Conservation (phyloP, 1,140 invertebrate genomes). For the Hyles euphorbiae region DNA sequence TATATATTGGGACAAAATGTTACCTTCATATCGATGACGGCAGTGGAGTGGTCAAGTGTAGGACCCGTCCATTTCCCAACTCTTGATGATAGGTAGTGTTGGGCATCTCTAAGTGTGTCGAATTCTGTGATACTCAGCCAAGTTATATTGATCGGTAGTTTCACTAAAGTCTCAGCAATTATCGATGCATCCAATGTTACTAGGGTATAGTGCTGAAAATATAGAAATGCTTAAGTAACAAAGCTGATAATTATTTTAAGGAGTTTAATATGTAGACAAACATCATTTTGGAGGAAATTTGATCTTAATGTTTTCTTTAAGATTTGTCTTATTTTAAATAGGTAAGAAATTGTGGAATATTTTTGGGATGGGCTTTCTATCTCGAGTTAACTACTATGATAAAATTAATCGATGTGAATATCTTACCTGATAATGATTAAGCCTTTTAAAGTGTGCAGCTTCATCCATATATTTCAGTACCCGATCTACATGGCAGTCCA, state of each 20-base stretch:
- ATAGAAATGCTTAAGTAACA: background rate
- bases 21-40: constrained; percentile 43
- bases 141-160: constrained; percentile 49
- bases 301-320: too few relatives aligned
- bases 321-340: too few relatives aligned
- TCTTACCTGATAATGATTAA: constrained; percentile 82
- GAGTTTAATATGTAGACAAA: too few relatives aligned
- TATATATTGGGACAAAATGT: too few relatives aligned
- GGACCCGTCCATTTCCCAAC: constrained; percentile 47
- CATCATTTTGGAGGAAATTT: too few relatives aligned
- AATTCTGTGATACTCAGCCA: constrained; percentile 57
- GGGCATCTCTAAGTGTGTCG: constrained; percentile 42
- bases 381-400: too few relatives aligned
- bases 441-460: constrained; percentile 85
- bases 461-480: constrained; percentile 82
- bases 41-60: constrained; percentile 29
- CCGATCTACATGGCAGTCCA: constrained; percentile 85
- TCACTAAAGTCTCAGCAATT: constrained; percentile 36
- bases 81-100: constrained; percentile 44
- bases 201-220: constrained; percentile 55
- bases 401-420: too few relatives aligned
- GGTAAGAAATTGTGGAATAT: too few relatives aligned
- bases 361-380: too few relatives aligned
- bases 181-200: constrained; percentile 51
- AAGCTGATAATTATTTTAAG: too few relatives aligned